These are phyloP conservation scores for Tadarida brasiliensis DNA, from an alignment of 2,797 vertebrate genomes.

Conservation along the genomic window DNA sequence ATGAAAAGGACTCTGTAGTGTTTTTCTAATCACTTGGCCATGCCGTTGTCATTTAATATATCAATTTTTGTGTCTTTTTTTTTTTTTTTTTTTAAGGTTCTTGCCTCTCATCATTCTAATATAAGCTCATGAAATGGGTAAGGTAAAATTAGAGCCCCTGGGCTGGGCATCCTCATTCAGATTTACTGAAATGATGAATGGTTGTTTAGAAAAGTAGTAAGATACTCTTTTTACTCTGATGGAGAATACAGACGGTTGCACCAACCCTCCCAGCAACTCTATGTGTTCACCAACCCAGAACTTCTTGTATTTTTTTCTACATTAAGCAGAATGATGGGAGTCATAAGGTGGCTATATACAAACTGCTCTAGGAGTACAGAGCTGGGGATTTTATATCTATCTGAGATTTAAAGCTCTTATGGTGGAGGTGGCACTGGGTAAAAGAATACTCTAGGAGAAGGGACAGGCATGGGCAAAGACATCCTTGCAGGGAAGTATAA, in stretches of 20 bases:
- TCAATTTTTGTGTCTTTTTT: neutral
- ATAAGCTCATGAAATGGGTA: slow-evolving; percentile 96
- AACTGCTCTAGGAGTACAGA: neutral
- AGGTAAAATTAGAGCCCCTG: slow-evolving; percentile 94
- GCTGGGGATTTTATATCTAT: neutral
- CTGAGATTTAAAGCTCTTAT: neutral
- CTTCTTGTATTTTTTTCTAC: neutral
- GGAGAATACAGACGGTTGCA: neutral
- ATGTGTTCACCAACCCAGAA: neutral
- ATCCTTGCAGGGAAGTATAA: neutral
- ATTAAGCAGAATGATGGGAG: neutral
- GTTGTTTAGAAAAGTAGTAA: slow-evolving; percentile 93
- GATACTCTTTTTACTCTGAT: slow-evolving; percentile 90
- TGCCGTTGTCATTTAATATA: neutral
- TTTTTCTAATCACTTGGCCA: neutral
- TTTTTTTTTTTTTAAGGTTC: neutral
- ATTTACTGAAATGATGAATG: slow-evolving; percentile 92
- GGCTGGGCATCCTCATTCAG: slow-evolving; percentile 87
- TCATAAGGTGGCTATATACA: neutral
- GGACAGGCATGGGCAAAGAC: neutral
- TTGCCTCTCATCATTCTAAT: slow-evolving; percentile 90
- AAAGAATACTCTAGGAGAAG: neutral
- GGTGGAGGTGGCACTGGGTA: neutral
- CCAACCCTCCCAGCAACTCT: neutral
- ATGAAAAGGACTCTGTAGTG: neutral